Conservation (phyloP, 1,140 invertebrate genomes). For the Archegozetes longisetosus region DNA sequence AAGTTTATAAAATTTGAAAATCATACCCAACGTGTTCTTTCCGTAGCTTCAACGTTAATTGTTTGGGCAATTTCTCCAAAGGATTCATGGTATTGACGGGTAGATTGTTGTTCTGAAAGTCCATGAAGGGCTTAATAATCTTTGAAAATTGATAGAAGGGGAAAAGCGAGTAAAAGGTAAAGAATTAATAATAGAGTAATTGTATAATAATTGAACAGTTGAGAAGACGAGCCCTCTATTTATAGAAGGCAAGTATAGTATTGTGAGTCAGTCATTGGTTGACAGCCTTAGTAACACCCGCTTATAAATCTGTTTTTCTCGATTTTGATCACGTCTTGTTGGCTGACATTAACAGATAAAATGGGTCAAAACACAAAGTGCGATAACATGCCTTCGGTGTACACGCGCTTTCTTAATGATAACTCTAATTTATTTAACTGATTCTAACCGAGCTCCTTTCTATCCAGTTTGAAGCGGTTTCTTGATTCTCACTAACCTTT, state of each 20-base stretch:
- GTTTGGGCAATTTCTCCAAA: constrained; percentile 51
- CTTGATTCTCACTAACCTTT: too few species aligned
- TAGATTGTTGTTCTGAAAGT: neutral
- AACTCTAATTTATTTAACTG: too few species aligned
- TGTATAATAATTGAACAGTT: neutral
- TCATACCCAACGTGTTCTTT: constrained; percentile 62
- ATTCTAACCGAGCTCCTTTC: too few species aligned
- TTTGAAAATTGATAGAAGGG: too few species aligned
- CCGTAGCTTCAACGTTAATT: constrained; percentile 54
- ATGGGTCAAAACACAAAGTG: too few species aligned
- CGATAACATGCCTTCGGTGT: too few species aligned
- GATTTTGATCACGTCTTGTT: constrained; percentile 24
- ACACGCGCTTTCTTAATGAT: too few species aligned
- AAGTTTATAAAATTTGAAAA: too few species aligned
- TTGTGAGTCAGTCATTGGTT: neutral
- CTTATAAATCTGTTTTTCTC: neutral
- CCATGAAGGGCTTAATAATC: neutral
- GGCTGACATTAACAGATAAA: too few species aligned
- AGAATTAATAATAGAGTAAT: too few species aligned
- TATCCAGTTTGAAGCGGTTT: too few species aligned
- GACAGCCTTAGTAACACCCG: neutral
- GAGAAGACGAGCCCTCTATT: neutral
- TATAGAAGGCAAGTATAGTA: neutral
- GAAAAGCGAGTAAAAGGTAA: too few species aligned
- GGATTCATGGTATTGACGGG: neutral